Base-by-base conservation (phyloP, 2,888 invertebrate species). In the Orthosia incerta region DNA sequence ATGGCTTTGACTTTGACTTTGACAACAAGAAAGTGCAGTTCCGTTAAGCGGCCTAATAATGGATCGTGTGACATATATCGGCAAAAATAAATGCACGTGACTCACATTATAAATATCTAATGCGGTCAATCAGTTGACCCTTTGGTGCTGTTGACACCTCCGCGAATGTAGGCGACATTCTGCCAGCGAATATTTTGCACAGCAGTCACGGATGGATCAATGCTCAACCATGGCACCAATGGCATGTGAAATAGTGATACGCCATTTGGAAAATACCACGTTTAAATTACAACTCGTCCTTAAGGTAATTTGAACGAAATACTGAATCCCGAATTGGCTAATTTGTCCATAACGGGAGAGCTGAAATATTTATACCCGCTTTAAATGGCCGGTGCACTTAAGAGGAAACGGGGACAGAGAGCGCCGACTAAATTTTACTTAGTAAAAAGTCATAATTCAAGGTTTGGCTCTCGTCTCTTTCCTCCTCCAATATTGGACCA, bases 21-120 rank as follows among this genome's bases (percentile, higher is more conserved):
- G 79, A 64, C 79, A 76, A 82, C 76, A 90, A 89, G 93, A 94
- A 94, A 94, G 93, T 91, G 84, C 82, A 87, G 90, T 92, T 87
- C 93, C 92, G 93, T 93, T 93, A 92, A 89, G 84, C 84, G 90
- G 70, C 86, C 91, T 86, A 90, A 91, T 91, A 90, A 88, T 74
- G 79, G 81, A 67, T 13, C 76, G 71, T 71, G 72, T 61, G 84
- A 74, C 85, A 86, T 65, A 80, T 82, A 85, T 79, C 53, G 79
- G 69, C 79, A 79, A 80, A 83, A 86, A 85, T 78, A 80, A 79
- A 76, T 68, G 65, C 76, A 80, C 86, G 86, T 86, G 86, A 79
- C 57, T 20, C 18, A 50, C 77, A 76, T 84, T 79, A 76, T 73
- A 85, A 84, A 78, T 80, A 70, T 74, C 56, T 62, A 70, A 50